These are phyloP conservation scores for Sarcophaga peregrina DNA, from an alignment of 1,140 invertebrate genomes.

Conservation along the genomic window DNA sequence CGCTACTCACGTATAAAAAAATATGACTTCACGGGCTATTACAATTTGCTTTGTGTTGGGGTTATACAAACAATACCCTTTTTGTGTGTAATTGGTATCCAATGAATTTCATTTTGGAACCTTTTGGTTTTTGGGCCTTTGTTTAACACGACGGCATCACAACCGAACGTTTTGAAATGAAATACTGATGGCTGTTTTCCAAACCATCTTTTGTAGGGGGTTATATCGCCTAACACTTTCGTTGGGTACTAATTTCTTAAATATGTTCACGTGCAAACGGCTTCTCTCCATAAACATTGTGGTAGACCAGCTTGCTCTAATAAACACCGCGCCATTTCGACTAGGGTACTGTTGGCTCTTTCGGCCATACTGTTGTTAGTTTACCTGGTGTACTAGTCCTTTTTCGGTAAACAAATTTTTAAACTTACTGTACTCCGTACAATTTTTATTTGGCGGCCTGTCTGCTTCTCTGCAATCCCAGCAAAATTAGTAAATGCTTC, in stretches of 20 bases:
- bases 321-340: conserved; percentile 54
- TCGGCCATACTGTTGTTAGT: conserved; percentile 62
- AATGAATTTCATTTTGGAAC: conserved; percentile 48
- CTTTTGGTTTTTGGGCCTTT: conserved; percentile 52
- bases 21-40: conserved; percentile 23
- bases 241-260: conserved; percentile 32
- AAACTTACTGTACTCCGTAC: conserved; percentile 55
- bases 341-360: conserved; percentile 50
- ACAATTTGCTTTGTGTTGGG: conserved; percentile 18
- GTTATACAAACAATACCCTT: conserved; percentile 43
- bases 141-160: conserved; percentile 54
- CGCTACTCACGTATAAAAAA: no score
- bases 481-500: conserved; percentile 39
- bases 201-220: no score
- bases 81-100: conserved; percentile 20
- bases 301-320: conserved; percentile 58
- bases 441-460: conserved; percentile 52
- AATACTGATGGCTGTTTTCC: conserved; percentile 40
- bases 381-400: conserved; percentile 64
- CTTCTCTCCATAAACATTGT: conserved; percentile 67
- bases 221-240: no score
- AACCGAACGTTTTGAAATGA: conserved; percentile 60
- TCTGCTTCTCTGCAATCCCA: conserved; percentile 21
- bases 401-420: conserved; percentile 30
- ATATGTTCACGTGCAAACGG: conserved; percentile 64